Conservation (phyloP, 2,797 vertebrate genomes). For the Alca torda region DNA sequence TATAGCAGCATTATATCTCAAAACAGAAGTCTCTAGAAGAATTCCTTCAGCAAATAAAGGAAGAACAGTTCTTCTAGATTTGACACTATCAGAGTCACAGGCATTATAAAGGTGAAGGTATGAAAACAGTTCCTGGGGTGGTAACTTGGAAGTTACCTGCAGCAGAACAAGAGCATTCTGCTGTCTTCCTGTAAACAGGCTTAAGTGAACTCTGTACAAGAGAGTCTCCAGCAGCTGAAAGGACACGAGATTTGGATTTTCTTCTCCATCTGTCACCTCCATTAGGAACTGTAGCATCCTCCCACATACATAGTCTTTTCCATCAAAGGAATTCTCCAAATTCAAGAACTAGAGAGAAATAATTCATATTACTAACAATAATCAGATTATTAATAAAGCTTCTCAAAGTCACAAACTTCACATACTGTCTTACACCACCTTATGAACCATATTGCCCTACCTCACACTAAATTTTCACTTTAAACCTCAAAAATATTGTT, state of each 20-base stretch:
- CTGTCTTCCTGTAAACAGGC: slow-evolving; percentile 86
- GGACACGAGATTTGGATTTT: slow-evolving; percentile 78
- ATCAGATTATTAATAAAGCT: background rate
- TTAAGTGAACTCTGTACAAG: slow-evolving; percentile 88
- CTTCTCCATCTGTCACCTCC: slow-evolving; percentile 52
- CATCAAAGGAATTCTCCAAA: slow-evolving; percentile 90
- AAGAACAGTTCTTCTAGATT: background rate
- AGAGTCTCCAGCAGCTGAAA: slow-evolving; percentile 92
- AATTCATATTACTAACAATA: background rate
- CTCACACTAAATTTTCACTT: background rate
- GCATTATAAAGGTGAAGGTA: background rate
- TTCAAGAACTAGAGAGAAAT: slow-evolving; percentile 83
- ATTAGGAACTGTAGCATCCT: slow-evolving; percentile 87
- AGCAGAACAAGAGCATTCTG: slow-evolving; percentile 85
- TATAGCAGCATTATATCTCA: background rate
- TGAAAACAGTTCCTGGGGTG: background rate
- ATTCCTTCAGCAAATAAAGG: background rate
- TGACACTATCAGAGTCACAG: background rate
- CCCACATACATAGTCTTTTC: slow-evolving; percentile 90
- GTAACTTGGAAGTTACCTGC: slow-evolving; percentile 79
- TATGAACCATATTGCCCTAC: background rate
- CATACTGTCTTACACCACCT: background rate
- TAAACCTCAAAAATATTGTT: background rate
- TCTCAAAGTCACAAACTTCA: background rate
- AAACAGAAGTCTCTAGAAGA: background rate